These are phyloP conservation scores for Alectura lathami DNA, from an alignment of 2,113 vertebrate species.

Conservation along the genomic window DNA sequence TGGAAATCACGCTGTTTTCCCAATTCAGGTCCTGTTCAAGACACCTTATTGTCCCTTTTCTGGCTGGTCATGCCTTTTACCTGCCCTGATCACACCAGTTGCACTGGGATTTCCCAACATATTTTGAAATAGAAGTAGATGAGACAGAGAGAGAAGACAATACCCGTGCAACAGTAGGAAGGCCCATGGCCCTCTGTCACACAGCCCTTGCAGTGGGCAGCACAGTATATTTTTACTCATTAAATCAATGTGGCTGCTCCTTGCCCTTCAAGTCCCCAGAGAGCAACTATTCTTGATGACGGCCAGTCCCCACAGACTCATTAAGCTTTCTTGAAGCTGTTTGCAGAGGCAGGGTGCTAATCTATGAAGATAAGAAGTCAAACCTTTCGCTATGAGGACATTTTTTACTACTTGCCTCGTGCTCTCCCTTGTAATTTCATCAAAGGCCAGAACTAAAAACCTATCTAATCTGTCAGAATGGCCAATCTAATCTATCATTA, in stretches of 20 bases:
- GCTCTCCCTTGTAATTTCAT: slow-evolving; percentile 65
- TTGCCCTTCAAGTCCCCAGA: slow-evolving; percentile 9
- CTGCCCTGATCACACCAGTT: not conserved
- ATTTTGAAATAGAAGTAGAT: not conserved
- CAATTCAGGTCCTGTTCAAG: not conserved
- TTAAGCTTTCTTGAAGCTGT: slow-evolving; percentile 56
- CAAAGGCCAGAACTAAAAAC: slow-evolving; percentile 64
- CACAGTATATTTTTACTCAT: slow-evolving; percentile 22
- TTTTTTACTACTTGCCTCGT: slow-evolving; percentile 39
- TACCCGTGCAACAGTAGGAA: not conserved
- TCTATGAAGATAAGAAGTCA: slow-evolving; percentile 70
- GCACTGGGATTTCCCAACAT: not conserved
- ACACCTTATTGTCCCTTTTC: not conserved
- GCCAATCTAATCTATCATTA: slow-evolving; percentile 69
- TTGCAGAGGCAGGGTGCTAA: slow-evolving; percentile 58
- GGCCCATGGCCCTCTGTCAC: not conserved
- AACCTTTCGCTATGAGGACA: slow-evolving; percentile 37
- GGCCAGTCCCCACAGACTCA: slow-evolving; percentile 21
- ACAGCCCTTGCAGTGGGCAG: slow-evolving; percentile 12
- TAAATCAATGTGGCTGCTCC: slow-evolving; percentile 36
- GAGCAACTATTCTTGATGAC: slow-evolving; percentile 23
- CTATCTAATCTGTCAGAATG: slow-evolving; percentile 72
- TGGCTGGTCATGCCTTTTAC: not conserved
- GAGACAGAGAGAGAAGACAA: not conserved
- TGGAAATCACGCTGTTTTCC: not conserved